Evolutionary conservation across 2,797 vertebrate species (phyloP).

Genomic region (Girardinus metallicus): DNA sequence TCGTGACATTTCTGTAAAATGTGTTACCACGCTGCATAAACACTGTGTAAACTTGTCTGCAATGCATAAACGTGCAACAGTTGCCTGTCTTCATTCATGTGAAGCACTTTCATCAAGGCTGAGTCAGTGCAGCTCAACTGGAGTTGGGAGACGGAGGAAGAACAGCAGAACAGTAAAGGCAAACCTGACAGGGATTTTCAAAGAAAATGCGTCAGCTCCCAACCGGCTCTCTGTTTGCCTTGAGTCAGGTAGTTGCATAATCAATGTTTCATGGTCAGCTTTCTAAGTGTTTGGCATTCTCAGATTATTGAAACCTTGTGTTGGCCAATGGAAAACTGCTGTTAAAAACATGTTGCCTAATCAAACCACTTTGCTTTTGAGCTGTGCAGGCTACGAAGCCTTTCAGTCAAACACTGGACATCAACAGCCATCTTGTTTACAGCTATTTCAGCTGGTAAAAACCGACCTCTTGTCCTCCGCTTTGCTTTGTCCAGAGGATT

Average conservation of each 20-base stretch:
- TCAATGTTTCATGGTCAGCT: neutral
- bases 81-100: neutral
- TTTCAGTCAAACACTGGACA: neutral
- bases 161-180: slow-evolving; percentile 32
- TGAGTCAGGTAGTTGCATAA: neutral
- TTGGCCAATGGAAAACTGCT: neutral
- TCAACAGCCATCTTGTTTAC: neutral
- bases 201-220: neutral
- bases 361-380: neutral
- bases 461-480: no score
- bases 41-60: slow-evolving; percentile 26
- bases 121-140: slow-evolving; percentile 43
- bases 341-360: neutral
- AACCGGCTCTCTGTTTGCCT: neutral
- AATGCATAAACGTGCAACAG: slow-evolving; percentile 24
- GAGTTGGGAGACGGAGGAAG: slow-evolving; percentile 12
- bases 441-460: neutral
- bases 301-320: neutral
- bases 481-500: no score
- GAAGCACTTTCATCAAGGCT: neutral
- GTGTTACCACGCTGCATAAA: slow-evolving; percentile 31
- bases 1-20: slow-evolving; percentile 54
- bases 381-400: neutral
- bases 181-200: neutral
- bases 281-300: neutral